Evolutionary conservation across 2,888 invertebrate genomes (phyloP).

Genomic region (Eurois occulta): DNA sequence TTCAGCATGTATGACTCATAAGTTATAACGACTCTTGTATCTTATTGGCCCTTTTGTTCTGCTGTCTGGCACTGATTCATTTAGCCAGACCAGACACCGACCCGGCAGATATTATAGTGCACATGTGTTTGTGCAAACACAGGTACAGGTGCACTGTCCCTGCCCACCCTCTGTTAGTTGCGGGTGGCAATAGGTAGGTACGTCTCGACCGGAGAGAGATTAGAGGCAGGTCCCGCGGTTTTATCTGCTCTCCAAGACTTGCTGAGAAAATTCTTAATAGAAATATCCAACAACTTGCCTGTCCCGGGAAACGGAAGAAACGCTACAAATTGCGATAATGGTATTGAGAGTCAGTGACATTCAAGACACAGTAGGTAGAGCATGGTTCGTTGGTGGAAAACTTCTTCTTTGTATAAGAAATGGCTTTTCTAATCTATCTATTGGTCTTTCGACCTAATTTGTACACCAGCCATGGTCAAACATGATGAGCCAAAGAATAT

Average conservation of each 20-base stretch:
- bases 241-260: neutral
- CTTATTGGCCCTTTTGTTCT: conserved; percentile 25
- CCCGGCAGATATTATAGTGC: neutral
- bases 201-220: neutral
- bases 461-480: no score
- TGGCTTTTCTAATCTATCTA: no score
- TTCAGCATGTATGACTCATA: conserved; percentile 33
- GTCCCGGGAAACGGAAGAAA: neutral
- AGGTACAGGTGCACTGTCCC: neutral
- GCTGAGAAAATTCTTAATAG: neutral
- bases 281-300: neutral
- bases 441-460: no score
- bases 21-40: conserved; percentile 9
- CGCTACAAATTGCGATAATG: neutral
- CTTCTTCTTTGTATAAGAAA: no score
- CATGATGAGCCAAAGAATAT: no score
- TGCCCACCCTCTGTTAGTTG: neutral
- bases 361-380: no score
- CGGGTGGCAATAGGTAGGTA: neutral
- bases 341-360: no score
- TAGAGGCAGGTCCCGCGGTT: no score
- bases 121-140: no score
- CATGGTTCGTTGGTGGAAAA: no score
- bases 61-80: conserved; percentile 28
- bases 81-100: neutral